phyloP scores from a whole-genome alignment of 2,797 vertebrate species.

The Coreius guichenoti region DNA sequence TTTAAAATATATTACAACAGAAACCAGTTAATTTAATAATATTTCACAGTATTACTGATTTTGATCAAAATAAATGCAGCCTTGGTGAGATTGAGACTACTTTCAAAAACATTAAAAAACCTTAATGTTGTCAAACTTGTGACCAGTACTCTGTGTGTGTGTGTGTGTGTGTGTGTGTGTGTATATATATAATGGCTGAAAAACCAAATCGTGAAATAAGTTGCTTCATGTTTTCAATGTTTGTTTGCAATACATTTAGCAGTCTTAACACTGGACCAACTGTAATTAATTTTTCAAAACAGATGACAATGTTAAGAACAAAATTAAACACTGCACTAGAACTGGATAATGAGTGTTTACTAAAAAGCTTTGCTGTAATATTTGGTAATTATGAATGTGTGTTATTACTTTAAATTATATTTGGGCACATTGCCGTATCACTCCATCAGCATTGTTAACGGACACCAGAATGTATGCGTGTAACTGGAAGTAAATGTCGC shows the following conservation, averaged over 20 bases:
- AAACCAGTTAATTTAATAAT: too few species aligned
- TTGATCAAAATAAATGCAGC: too few species aligned
- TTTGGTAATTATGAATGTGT: not conserved
- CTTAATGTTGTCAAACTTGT: too few species aligned
- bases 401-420: not conserved
- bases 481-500: not conserved
- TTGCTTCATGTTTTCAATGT: not conserved
- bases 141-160: too few species aligned
- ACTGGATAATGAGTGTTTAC: not conserved
- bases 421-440: not conserved
- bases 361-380: not conserved
- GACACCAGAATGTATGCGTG: not conserved
- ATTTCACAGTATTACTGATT: too few species aligned
- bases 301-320: not conserved
- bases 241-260: not conserved
- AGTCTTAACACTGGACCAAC: not conserved
- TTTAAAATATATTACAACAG: too few species aligned
- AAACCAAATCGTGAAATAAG: not conserved
- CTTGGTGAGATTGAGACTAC: too few species aligned
- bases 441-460: not conserved
- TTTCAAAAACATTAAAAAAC: too few species aligned
- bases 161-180: too few species aligned
- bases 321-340: not conserved
- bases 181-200: not conserved
- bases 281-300: not conserved